Conservation (phyloP, 2,797 vertebrate genomes). For the Hydrolagus colliei region DNA sequence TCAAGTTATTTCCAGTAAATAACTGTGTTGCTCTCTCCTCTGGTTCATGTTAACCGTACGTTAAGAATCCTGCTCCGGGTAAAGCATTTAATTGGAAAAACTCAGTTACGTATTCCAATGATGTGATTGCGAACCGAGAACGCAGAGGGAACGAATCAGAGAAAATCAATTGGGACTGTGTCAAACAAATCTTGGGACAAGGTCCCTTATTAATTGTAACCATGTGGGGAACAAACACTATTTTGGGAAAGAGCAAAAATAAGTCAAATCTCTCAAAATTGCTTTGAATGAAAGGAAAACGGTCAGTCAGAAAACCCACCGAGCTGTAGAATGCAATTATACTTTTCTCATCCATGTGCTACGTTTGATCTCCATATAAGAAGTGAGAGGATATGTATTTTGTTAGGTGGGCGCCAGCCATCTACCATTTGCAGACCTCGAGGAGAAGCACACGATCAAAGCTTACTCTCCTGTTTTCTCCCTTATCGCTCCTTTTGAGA, state of each 20-base stretch:
- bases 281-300: not conserved
- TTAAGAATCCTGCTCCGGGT: not conserved
- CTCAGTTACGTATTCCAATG: not conserved
- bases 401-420: not conserved
- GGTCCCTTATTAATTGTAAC: not conserved
- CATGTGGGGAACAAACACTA: not conserved
- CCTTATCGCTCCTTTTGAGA: too few species aligned
- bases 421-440: too few species aligned
- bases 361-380: too few species aligned
- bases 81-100: not conserved
- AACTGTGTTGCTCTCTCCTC: not conserved
- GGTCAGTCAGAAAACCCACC: not conserved
- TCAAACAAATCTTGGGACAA: not conserved
- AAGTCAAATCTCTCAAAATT: not conserved
- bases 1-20: not conserved
- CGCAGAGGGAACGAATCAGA: not conserved
- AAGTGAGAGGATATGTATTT: too few species aligned
- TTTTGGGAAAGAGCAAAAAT: not conserved
- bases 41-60: not conserved
- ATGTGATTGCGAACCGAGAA: not conserved
- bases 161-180: not conserved
- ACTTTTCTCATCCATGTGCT: not conserved
- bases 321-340: not conserved
- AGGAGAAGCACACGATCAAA: too few species aligned
- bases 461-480: too few species aligned